Conservation (phyloP, 2,888 invertebrate species). For the Cheilosia vulpina region DNA sequence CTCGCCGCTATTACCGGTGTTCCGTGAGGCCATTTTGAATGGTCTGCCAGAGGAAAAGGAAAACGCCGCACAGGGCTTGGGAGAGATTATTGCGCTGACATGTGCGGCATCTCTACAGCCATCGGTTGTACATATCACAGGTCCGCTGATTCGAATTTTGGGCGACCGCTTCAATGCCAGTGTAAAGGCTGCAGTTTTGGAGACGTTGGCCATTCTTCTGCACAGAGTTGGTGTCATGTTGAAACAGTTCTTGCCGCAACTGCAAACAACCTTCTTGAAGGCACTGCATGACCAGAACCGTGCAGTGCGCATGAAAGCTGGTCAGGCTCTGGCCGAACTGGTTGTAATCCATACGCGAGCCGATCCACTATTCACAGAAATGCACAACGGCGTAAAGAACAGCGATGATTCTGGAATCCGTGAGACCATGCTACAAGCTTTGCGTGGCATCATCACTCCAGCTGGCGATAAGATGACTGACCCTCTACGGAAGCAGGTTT, state of each 20-base stretch:
- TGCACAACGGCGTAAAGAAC: constrained; percentile 93
- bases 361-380: constrained; percentile 97
- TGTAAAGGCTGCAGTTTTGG: constrained; percentile 97
- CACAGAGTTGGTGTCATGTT: constrained; percentile 97
- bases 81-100: constrained; percentile 87
- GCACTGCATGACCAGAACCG: constrained; percentile 95
- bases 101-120: constrained; percentile 95
- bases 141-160: constrained; percentile 98
- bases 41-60: constrained; percentile 98
- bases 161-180: constrained; percentile 97
- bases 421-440: constrained; percentile 96
- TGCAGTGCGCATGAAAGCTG: constrained; percentile 94
- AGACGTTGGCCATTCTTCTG: constrained; percentile 95
- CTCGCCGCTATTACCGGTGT: constrained; percentile 95
- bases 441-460: constrained; percentile 92
- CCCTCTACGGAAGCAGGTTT: constrained; percentile 89
- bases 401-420: constrained; percentile 93
- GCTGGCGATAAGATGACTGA: constrained; percentile 96
- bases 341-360: constrained; percentile 96
- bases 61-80: constrained; percentile 95
- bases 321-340: constrained; percentile 92
- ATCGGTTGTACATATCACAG: constrained; percentile 98
- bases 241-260: constrained; percentile 98
- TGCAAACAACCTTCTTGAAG: constrained; percentile 99
- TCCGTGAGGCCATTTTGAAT: constrained; percentile 97